These are phyloP conservation scores for Microcebus tavaratra DNA, from an alignment of 2,113 vertebrate genomes.

Conservation along the genomic window DNA sequence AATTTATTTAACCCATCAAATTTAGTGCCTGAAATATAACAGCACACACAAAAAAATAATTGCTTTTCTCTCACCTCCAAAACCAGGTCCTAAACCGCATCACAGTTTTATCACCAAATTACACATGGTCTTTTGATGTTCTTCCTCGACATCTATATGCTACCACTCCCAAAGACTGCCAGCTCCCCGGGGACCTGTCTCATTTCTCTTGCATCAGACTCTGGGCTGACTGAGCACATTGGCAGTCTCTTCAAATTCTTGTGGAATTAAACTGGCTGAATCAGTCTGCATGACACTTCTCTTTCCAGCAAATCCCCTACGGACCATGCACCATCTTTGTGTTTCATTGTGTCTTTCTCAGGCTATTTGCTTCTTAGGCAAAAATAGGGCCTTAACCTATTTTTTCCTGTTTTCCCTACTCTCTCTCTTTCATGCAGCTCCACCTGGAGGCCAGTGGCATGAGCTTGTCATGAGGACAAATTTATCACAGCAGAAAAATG, in stretches of 20 bases:
- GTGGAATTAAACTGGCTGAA: background rate
- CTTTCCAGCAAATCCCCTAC: background rate
- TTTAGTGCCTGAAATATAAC: background rate
- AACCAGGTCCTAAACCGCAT: background rate
- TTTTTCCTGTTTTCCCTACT: background rate
- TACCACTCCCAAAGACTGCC: background rate
- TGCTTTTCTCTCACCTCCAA: slow-evolving; percentile 29
- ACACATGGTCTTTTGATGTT: background rate
- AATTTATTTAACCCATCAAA: slow-evolving; percentile 7
- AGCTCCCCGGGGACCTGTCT: background rate
- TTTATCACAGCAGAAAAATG: background rate
- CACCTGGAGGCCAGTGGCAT: slow-evolving; percentile 70
- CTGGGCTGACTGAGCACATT: background rate
- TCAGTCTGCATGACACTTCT: background rate
- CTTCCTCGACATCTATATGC: background rate
- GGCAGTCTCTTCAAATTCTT: background rate
- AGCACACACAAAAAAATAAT: background rate
- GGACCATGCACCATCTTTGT: background rate
- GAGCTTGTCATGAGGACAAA: slow-evolving; percentile 10
- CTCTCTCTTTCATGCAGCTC: slow-evolving; percentile 67
- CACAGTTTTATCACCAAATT: background rate
- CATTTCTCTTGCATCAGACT: background rate
- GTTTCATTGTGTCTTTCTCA: background rate
- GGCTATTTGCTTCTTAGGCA: background rate
- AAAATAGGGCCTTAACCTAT: background rate